These are phyloP conservation scores for Margaritifera margaritifera DNA, from an alignment of 2,888 invertebrate genomes.

Conservation along the genomic window DNA sequence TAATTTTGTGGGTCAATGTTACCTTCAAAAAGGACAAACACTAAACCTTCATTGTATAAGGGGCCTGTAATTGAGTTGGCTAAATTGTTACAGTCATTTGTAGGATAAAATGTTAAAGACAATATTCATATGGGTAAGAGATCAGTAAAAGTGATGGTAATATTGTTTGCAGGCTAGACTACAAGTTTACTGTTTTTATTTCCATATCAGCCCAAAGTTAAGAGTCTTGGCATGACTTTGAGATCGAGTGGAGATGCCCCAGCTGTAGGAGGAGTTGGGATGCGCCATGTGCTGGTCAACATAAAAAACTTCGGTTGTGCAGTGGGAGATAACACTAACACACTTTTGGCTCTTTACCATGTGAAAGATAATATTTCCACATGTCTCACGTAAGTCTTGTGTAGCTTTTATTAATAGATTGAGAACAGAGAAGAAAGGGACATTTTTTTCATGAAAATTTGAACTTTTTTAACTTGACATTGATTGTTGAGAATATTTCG, in stretches of 20 bases:
- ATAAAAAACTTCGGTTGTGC: slow-evolving; percentile 91
- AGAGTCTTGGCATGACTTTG: neutral
- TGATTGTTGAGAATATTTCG: no score
- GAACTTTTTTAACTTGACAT: no score
- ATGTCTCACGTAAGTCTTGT: slow-evolving; percentile 75
- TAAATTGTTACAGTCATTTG: no score
- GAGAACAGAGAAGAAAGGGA: neutral
- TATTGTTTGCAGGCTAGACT: no score
- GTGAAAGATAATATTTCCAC: slow-evolving; percentile 82
- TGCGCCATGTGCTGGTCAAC: slow-evolving; percentile 88
- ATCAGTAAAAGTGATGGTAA: no score
- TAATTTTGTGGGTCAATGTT: no score
- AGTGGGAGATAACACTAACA: slow-evolving; percentile 89
- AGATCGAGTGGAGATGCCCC: slow-evolving; percentile 15
- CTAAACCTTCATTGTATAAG: no score
- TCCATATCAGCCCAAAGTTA: neutral
- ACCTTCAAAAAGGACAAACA: no score
- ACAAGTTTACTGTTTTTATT: neutral
- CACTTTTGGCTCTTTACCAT: slow-evolving; percentile 90
- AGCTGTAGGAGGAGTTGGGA: slow-evolving; percentile 70
- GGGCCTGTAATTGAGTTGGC: no score
- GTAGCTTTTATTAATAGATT: slow-evolving; percentile 1
- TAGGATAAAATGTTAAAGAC: no score
- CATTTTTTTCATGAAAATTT: no score
- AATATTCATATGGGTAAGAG: no score